These are phyloP conservation scores for Macquaria australasica DNA, from an alignment of 2,113 vertebrate genomes.

Conservation along the genomic window DNA sequence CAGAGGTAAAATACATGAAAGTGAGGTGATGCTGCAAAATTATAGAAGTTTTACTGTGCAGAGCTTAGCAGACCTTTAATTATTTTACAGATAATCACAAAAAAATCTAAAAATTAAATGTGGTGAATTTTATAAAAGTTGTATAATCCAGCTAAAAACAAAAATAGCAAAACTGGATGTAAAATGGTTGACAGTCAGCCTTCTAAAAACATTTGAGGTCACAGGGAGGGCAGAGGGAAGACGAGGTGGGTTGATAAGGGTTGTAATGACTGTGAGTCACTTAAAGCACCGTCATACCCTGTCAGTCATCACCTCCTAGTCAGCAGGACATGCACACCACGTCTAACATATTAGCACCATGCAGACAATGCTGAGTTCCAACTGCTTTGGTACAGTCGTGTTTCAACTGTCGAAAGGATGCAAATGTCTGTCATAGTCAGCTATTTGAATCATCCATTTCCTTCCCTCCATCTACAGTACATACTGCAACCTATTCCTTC, in stretches of 20 bases:
- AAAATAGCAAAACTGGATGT: neutral
- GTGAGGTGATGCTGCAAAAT: neutral
- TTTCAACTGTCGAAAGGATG: neutral
- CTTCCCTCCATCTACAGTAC: neutral
- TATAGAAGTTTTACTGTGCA: neutral
- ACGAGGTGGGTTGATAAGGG: neutral
- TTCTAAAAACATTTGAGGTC: constrained; percentile 6
- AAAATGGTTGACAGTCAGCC: neutral
- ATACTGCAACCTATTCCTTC: neutral
- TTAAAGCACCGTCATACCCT: constrained; percentile 6
- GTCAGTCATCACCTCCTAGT: constrained; percentile 24
- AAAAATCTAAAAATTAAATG: neutral
- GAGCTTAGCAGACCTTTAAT: neutral
- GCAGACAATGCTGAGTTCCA: neutral
- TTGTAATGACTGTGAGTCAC: constrained; percentile 15
- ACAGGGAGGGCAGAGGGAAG: constrained; percentile 20
- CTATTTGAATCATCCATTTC: neutral
- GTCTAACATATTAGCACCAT: neutral
- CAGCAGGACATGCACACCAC: neutral
- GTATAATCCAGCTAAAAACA: neutral
- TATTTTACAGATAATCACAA: neutral
- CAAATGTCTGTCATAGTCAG: neutral
- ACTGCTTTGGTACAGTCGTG: neutral
- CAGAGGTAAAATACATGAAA: neutral
- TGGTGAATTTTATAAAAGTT: neutral